Evolutionary conservation across 2,113 vertebrate genomes (phyloP).

Genomic region (Engystomops pustulosus): DNA sequence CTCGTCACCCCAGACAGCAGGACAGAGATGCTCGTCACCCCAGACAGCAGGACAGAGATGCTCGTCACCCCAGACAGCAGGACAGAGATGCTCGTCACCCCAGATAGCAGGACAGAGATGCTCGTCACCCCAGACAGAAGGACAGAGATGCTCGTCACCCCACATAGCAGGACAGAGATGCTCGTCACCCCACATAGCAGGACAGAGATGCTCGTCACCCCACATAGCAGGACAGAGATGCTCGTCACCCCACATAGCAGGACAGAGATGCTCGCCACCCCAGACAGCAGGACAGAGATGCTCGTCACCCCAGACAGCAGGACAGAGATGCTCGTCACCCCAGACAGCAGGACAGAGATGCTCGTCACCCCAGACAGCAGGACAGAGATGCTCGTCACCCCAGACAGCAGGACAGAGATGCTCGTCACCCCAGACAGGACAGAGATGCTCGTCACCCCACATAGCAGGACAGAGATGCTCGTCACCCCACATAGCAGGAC

Average conservation of each 20-base stretch:
- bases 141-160: background rate
- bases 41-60: conserved; percentile 28
- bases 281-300: conserved; percentile 66
- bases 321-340: background rate
- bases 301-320: conserved; percentile 68
- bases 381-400: background rate
- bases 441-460: background rate
- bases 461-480: conserved; percentile 19
- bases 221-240: conserved; percentile 33
- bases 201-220: background rate
- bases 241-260: conserved; percentile 41
- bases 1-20: conserved; percentile 59
- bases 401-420: conserved; percentile 66
- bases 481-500: conserved; percentile 41
- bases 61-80: conserved; percentile 59
- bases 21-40: conserved; percentile 69
- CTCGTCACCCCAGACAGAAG: conserved; percentile 41
- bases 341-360: conserved; percentile 66
- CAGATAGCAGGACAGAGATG: conserved; percentile 27
- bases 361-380: conserved; percentile 68
- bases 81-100: conserved; percentile 69
- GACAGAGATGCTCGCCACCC: background rate
- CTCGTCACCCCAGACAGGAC: conserved; percentile 66
- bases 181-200: conserved; percentile 41
- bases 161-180: conserved; percentile 33